Conservation (phyloP, 30 jellyfish, hydroid and myxozoan genomes). For the Aurelia coerulea region DNA sequence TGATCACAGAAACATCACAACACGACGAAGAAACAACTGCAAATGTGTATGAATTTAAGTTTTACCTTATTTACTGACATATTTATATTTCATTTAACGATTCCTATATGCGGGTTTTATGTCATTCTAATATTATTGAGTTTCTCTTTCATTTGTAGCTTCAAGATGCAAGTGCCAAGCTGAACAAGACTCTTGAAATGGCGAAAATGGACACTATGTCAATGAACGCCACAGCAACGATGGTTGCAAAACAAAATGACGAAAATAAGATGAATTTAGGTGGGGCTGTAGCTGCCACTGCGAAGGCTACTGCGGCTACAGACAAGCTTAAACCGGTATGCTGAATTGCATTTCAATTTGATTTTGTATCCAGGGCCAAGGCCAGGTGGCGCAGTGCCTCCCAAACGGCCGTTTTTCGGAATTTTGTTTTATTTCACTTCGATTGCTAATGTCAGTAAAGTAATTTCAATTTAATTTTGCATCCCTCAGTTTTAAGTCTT, state of each 20-base stretch:
- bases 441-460: too few species aligned
- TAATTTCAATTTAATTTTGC: too few species aligned
- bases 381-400: neutral
- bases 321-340: constrained; percentile 16
- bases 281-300: constrained; percentile 41
- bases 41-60: too few species aligned
- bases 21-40: too few species aligned
- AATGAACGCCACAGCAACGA: constrained; percentile 29
- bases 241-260: constrained; percentile 20
- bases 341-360: neutral
- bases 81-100: too few species aligned
- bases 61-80: too few species aligned
- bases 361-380: neutral
- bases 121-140: neutral
- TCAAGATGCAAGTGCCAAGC: constrained; percentile 31
- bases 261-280: constrained; percentile 34
- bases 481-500: too few species aligned
- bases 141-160: neutral
- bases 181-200: constrained; percentile 28
- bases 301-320: constrained; percentile 49
- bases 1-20: too few species aligned
- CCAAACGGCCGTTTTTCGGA: too few species aligned
- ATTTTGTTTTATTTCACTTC: too few species aligned
- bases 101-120: too few species aligned
- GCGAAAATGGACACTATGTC: constrained; percentile 47